These are phyloP conservation scores for Scaptomyza pallida DNA, from an alignment of 1,140 invertebrate species.

Conservation along the genomic window DNA sequence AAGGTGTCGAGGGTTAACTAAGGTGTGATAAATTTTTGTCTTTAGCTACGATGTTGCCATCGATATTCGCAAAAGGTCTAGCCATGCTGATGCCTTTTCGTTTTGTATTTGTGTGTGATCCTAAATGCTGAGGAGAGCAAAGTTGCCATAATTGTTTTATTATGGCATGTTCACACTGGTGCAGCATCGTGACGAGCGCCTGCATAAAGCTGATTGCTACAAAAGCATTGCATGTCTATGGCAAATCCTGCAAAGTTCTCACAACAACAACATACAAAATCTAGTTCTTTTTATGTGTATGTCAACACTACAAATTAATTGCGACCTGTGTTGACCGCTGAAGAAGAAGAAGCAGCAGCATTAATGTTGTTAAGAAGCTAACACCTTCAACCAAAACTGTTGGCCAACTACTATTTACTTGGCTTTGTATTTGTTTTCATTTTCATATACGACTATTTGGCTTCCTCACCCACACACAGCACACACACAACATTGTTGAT, in stretches of 20 bases:
- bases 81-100: constrained; percentile 16
- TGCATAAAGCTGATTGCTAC: constrained; percentile 50
- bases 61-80: constrained; percentile 69
- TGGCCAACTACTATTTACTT: constrained; percentile 9
- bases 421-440: constrained; percentile 12
- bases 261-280: too few relatives aligned
- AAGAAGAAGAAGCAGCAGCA: background rate
- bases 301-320: constrained; percentile 23
- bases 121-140: constrained; percentile 34
- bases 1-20: constrained; percentile 80
- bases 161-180: too few relatives aligned
- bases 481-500: constrained; percentile 21
- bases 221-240: constrained; percentile 19
- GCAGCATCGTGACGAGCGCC: constrained; percentile 68
- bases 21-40: constrained; percentile 81
- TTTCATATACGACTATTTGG: constrained; percentile 4
- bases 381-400: constrained; percentile 1
- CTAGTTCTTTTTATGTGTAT: constrained; percentile 10
- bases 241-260: constrained; percentile 38
- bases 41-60: constrained; percentile 46
- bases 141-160: constrained; percentile 77
- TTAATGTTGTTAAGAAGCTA: too few relatives aligned
- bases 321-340: constrained; percentile 24
- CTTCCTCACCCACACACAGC: constrained; percentile 58
- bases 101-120: constrained; percentile 16